phyloP scores from a whole-genome alignment of 2,888 invertebrate species.

The Xanthorhoe spadicearia region DNA sequence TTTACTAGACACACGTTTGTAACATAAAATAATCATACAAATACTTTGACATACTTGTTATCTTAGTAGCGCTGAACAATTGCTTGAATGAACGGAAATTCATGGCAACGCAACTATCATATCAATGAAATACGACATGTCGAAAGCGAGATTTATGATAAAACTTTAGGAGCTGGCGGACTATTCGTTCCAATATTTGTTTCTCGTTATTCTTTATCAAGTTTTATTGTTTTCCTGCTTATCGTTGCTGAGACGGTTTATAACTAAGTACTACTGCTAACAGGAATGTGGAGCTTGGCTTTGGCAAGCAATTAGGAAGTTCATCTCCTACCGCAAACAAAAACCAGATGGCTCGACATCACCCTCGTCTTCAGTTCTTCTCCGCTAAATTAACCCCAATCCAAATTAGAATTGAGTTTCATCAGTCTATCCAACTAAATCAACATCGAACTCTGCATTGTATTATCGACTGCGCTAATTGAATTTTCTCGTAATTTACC shows the following conservation, averaged over 20 bases:
- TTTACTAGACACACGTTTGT: slow-evolving; percentile 50
- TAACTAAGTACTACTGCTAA: not conserved
- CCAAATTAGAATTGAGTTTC: slow-evolving; percentile 44
- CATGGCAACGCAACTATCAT: slow-evolving; percentile 18
- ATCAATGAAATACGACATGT: slow-evolving; percentile 23
- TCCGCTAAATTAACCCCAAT: slow-evolving; percentile 54
- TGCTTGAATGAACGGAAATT: slow-evolving; percentile 38
- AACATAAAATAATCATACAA: slow-evolving; percentile 47
- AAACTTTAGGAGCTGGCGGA: slow-evolving; percentile 20
- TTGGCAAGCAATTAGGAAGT: slow-evolving; percentile 41
- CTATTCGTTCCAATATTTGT: slow-evolving; percentile 21
- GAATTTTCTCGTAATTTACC: slow-evolving; percentile 40
- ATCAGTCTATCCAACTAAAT: slow-evolving; percentile 46
- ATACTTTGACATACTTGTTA: slow-evolving; percentile 18
- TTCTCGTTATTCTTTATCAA: slow-evolving; percentile 7
- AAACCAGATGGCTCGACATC: slow-evolving; percentile 48
- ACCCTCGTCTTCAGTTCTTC: slow-evolving; percentile 42
- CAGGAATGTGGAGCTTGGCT: slow-evolving; percentile 33
- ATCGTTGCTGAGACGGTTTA: not conserved
- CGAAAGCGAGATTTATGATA: slow-evolving; percentile 23
- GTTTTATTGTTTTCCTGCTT: slow-evolving; percentile 4
- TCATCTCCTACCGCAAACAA: slow-evolving; percentile 41
- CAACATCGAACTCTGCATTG: slow-evolving; percentile 41
- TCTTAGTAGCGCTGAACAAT: slow-evolving; percentile 26
- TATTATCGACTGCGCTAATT: slow-evolving; percentile 39